phyloP scores from a whole-genome alignment of 1,140 invertebrate genomes.

The Bicyclus anynana region DNA sequence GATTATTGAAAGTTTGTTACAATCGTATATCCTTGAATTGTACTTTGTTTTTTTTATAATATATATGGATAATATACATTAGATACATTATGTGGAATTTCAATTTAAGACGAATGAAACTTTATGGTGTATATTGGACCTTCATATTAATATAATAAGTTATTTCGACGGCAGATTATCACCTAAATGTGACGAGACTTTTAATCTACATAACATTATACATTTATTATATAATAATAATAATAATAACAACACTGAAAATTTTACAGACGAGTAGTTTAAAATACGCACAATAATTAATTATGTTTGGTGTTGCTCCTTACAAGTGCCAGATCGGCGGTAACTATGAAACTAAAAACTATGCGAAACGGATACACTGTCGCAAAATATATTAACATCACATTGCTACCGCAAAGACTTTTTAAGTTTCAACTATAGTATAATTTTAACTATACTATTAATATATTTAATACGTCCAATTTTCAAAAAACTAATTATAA shows the following conservation, averaged over 20 bases:
- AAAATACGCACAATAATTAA: conserved; percentile 24
- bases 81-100: too few species aligned
- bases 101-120: too few species aligned
- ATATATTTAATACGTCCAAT: not conserved
- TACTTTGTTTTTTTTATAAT: too few species aligned
- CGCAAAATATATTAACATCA: conserved; percentile 41
- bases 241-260: not conserved
- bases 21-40: too few species aligned
- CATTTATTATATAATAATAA: not conserved
- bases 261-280: conserved; percentile 3
- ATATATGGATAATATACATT: too few species aligned
- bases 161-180: conserved; percentile 23
- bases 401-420: not conserved
- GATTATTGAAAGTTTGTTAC: too few species aligned
- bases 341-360: conserved; percentile 49
- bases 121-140: too few species aligned
- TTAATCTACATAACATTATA: conserved; percentile 1
- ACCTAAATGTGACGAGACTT: conserved; percentile 1
- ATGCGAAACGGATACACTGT: conserved; percentile 26
- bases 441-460: not conserved
- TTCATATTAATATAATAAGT: too few species aligned
- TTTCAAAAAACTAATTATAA: not conserved
- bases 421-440: too few species aligned
- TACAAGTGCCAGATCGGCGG: conserved; percentile 56
- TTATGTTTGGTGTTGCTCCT: conserved; percentile 63